Evolutionary conservation across 2,888 invertebrate genomes (phyloP).

Genomic region (Labia minor): DNA sequence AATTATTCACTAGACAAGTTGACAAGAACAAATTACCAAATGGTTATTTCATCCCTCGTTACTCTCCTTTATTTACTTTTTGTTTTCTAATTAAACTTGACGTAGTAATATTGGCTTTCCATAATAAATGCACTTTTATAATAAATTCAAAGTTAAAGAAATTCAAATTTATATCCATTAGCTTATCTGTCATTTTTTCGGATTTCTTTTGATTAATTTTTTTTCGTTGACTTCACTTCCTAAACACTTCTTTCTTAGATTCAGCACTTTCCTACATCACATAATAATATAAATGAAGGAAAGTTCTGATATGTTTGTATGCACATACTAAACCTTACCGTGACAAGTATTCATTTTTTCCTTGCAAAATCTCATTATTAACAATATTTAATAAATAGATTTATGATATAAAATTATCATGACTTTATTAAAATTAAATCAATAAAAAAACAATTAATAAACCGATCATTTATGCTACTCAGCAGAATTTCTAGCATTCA

Average conservation of each 20-base stretch:
- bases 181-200: neutral
- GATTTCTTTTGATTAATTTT: too few species aligned
- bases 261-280: neutral
- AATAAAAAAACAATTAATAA: neutral
- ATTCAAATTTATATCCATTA: neutral
- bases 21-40: neutral
- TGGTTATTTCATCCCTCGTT: conserved; percentile 7
- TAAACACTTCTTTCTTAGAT: neutral
- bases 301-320: neutral
- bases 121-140: too few species aligned
- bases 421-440: neutral
- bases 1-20: conserved; percentile 1
- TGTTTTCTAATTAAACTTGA: neutral
- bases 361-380: neutral
- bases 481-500: too few species aligned
- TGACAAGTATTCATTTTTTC: neutral
- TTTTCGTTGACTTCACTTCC: too few species aligned
- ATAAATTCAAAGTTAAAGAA: neutral
- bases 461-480: too few species aligned
- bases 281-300: neutral
- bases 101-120: neutral
- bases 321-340: too few species aligned
- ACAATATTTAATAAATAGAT: neutral
- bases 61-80: neutral
- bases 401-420: too few species aligned